Base-by-base conservation (phyloP, 2,888 invertebrate species). In the Sminthurinus aureus region DNA sequence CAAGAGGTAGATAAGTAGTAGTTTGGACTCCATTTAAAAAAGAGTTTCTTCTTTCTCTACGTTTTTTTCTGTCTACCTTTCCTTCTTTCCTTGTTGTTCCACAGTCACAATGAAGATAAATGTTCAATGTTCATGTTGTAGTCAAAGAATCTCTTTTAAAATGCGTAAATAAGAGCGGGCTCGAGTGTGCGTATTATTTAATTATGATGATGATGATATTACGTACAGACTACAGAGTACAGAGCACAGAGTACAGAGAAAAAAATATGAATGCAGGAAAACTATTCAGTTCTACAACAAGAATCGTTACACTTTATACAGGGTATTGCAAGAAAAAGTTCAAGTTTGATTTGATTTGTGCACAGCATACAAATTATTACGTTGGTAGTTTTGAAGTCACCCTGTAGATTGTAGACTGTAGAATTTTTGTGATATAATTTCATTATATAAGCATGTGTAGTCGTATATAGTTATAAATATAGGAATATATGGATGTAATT, bases 401-500 rank as follows among this genome's bases (percentile, higher is more conserved):
- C 58, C 13, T 58, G 58, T 58, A 15, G 58, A 58, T n/a, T n/a
- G n/a, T n/a, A n/a, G n/a, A n/a, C n/a, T n/a, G n/a, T n/a, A 58
- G 15, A 58, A 18, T 18, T 2, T 15, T 58, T 58, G 58, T 58
- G 18, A 15, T 58, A 15, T 13, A 58, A 58, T 58, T 13, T 58
- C 58, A 58, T 58, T 15, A 58, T 58, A 15, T 58, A 15, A 58
- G 58, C 1, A 15, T 58, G 58, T 15, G 9, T 58, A 13, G 2
- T 15, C 2, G 9, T 9, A 9, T 13, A 18, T 58, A 58, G 58
- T 13, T 58, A 58, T 13, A 58, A 15, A 58, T 58, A n/a, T 69
- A 69, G 69, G 24, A 15, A 58, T 58, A n/a, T 69, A 69, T 79
- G 24, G 79, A 50, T 20, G 38, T 69, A 69, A 79, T 69, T 66